Conservation (phyloP, 2,113 vertebrate genomes). For the Aptenodytes forsteri region DNA sequence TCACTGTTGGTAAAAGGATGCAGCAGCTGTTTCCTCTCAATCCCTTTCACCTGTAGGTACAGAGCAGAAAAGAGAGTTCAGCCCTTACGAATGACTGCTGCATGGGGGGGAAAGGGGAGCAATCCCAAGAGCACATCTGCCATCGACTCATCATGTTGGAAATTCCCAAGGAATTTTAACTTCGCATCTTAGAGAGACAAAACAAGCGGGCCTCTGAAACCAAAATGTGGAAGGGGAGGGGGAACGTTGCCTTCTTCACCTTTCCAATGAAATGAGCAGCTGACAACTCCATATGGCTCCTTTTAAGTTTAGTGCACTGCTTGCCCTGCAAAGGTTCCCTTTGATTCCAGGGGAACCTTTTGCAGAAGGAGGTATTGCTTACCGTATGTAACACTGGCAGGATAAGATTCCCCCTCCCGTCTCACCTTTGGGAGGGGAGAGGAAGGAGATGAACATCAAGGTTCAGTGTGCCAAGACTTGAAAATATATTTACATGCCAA, state of each 20-base stretch:
- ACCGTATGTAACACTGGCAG: neutral
- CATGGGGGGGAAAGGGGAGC: neutral
- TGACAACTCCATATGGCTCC: neutral
- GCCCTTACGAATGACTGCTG: neutral
- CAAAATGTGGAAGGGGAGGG: neutral
- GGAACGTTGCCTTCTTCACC: neutral
- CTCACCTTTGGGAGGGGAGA: neutral
- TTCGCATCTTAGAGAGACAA: neutral
- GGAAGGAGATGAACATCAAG: neutral
- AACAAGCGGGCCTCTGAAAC: fast-evolving
- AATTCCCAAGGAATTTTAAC: neutral
- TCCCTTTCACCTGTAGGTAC: neutral
- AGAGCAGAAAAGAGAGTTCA: neutral
- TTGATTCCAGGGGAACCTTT: neutral
- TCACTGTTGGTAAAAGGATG: neutral
- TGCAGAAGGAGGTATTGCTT: neutral
- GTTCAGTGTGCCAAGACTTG: neutral
- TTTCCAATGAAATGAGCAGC: neutral
- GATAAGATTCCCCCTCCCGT: neutral
- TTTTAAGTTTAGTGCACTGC: neutral
- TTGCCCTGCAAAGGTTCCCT: neutral
- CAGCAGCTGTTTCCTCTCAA: neutral
- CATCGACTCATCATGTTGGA: fast-evolving
- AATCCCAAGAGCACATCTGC: neutral
- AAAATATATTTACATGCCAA: neutral